Evolutionary conservation across 1,140 invertebrate species (phyloP).

Genomic region (Ips typographus): DNA sequence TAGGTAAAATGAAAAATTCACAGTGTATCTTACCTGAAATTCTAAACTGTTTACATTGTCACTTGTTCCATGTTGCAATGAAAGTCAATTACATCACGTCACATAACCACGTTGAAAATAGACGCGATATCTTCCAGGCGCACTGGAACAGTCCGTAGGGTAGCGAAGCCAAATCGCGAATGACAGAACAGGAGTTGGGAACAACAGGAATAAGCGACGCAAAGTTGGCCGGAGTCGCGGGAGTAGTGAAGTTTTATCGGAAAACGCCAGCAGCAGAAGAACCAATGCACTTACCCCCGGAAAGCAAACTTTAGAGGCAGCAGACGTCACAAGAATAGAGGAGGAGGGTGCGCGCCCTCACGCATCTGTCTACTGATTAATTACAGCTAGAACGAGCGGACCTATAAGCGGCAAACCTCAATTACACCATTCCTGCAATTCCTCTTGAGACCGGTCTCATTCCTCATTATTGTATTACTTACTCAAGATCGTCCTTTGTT

Average conservation of each 20-base stretch:
- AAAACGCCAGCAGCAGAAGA: slow-evolving; percentile 33
- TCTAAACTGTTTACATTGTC: slow-evolving; percentile 28
- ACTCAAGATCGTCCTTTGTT: slow-evolving; percentile 39
- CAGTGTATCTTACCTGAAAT: slow-evolving; percentile 26
- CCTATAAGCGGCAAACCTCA: slow-evolving; percentile 44
- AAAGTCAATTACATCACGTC: slow-evolving; percentile 31
- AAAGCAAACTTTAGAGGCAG: slow-evolving; percentile 38
- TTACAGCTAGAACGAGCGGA: slow-evolving; percentile 40
- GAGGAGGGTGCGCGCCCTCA: slow-evolving; percentile 40
- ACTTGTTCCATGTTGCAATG: slow-evolving; percentile 8
- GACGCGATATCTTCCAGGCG: slow-evolving; percentile 28
- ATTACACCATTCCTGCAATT: slow-evolving; percentile 47
- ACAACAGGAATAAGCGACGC: slow-evolving; percentile 17
- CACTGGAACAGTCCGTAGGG: slow-evolving; percentile 10
- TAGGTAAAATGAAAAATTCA: background rate
- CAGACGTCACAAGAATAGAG: slow-evolving; percentile 34
- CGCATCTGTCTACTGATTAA: slow-evolving; percentile 44
- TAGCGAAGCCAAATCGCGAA: slow-evolving; percentile 31
- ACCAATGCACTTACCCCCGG: slow-evolving; percentile 36
- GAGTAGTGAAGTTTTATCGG: slow-evolving; percentile 26
- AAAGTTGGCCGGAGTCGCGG: slow-evolving; percentile 13
- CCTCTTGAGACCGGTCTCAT: slow-evolving; percentile 41
- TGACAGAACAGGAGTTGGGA: slow-evolving; percentile 16
- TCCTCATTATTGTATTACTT: slow-evolving; percentile 41
- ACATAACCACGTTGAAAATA: slow-evolving; percentile 33